Evolutionary conservation across 1,140 invertebrate species (phyloP), one percentile per base, ranked within the genome.

Genomic region (Drosophila pachea): DNA sequence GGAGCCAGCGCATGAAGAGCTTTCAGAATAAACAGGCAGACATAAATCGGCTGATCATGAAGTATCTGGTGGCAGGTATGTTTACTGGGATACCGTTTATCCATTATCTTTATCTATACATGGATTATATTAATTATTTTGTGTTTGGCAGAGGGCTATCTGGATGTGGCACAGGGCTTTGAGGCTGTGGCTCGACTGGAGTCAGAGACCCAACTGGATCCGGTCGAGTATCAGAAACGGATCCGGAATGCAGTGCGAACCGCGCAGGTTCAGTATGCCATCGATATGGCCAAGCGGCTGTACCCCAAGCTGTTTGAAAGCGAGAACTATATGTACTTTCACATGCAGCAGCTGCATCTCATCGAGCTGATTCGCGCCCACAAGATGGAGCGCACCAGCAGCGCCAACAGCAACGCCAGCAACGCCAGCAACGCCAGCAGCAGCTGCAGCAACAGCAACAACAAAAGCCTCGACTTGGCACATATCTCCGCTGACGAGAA

Each of bases 301-400:
- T 79, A 79, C 62, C 55, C 65, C 0, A 68, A 58, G 7, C 36
- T 81, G 12, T 84, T 74, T 4, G 76, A 73, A 38, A 67, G 68
- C 42, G 79, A 83, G 22, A 83, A 83, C 36, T 83, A 79, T 35
- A 75, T 83, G 33, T 83, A 79, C 45, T 83, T 83, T 29, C 79
- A 83, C 66, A 83, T 83, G 79, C 79, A 83, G 32, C 79, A 83
- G 36, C 16, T 83, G 63, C 79, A 66, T 0, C 69, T 83, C 0
- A 68, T 83, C 11, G 79, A 83, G 22, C 40, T 83, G 8, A 65
- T 83, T 4, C 63, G 68, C 2, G 65, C 22, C 22, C 22, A 22
- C 22, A 22, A n/a, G n/a, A n/a, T n/a, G n/a, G n/a, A n/a, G n/a
- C n/a, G n/a, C n/a, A n/a, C n/a, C n/a, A n/a, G n/a, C n/a, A n/a